Percentiles rank a stretch among this genome's conserved stretches.
These are phyloP conservation scores for Telmatochromis sp. DNA, from an alignment of 2,113 vertebrate genomes.

Conservation along the genomic window DNA sequence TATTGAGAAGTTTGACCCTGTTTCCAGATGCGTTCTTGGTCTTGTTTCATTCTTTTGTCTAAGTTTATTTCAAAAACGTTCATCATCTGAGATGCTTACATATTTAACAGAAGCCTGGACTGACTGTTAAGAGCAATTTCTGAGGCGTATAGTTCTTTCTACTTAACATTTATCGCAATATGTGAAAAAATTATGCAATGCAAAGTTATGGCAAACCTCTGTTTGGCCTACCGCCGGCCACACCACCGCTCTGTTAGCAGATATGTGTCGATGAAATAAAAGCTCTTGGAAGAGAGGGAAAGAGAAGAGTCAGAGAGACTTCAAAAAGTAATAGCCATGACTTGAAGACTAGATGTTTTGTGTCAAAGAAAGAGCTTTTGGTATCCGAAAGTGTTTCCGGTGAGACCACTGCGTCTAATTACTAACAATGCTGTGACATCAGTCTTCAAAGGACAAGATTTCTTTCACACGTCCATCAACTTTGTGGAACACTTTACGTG, in stretches of 20 bases:
- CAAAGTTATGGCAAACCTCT: background rate
- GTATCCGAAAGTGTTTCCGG: slow-evolving; percentile 47
- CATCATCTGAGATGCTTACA: background rate
- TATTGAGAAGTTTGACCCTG: background rate
- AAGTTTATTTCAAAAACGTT: background rate
- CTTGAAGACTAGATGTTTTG: slow-evolving; percentile 33
- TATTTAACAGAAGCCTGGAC: background rate
- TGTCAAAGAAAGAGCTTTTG: slow-evolving; percentile 21
- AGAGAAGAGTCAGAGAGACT: background rate
- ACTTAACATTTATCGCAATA: background rate
- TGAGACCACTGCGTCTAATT: slow-evolving; percentile 54
- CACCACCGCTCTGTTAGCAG: background rate
- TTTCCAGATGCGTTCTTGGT: background rate
- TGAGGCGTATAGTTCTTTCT: background rate
- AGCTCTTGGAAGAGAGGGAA: background rate
- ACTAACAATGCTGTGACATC: slow-evolving; percentile 56
- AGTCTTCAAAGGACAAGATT: slow-evolving; percentile 49
- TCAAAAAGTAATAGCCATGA: slow-evolving; percentile 33
- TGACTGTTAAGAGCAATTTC: background rate
- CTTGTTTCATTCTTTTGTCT: background rate
- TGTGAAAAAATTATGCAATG: background rate
- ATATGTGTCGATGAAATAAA: background rate
- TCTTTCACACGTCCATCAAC: slow-evolving; percentile 56
- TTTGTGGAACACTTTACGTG: slow-evolving; percentile 37
- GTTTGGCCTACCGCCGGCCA: background rate